Evolutionary conservation across 2,888 invertebrate genomes (phyloP).

Genomic region (Mesochorus sp.): DNA sequence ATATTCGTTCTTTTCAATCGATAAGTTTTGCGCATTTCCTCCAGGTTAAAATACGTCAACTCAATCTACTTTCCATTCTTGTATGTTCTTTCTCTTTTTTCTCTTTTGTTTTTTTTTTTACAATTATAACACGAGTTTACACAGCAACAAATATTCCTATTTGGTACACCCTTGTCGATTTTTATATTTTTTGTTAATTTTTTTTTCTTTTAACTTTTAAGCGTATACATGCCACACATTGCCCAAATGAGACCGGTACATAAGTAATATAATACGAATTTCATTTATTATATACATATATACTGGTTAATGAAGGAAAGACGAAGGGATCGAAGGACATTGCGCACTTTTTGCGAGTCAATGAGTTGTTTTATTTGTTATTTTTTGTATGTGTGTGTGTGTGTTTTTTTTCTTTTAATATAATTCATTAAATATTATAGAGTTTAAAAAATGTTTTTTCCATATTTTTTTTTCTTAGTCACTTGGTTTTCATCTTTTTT

Average conservation of each 20-base stretch:
- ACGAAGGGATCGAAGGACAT: conserved; percentile 38
- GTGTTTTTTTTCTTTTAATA: no score
- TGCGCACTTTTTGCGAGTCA: conserved; percentile 20
- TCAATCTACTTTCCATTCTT: no score
- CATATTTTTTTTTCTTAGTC: no score
- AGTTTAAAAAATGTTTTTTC: no score
- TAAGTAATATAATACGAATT: conserved; percentile 10
- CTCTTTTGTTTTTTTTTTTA: conserved; percentile 22
- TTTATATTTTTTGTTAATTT: neutral
- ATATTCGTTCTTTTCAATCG: neutral
- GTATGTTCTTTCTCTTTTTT: neutral
- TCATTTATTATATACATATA: neutral
- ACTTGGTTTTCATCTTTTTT: no score
- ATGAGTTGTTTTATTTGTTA: conserved; percentile 21
- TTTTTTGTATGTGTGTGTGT: neutral
- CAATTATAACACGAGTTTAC: conserved; percentile 35
- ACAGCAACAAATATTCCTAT: conserved; percentile 42
- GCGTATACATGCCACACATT: conserved; percentile 18
- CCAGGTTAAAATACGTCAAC: no score
- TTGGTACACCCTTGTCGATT: conserved; percentile 46
- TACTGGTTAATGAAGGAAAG: conserved; percentile 33
- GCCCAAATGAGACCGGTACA: conserved; percentile 28
- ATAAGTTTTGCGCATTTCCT: conserved; percentile 31
- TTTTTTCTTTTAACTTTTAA: conserved; percentile 11
- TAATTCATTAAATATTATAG: no score